A percentile compares a stretch with the other conserved stretches of the same genome.
phyloP scores from a whole-genome alignment of 2,888 invertebrate genomes.

The Dolomedes plantarius region DNA sequence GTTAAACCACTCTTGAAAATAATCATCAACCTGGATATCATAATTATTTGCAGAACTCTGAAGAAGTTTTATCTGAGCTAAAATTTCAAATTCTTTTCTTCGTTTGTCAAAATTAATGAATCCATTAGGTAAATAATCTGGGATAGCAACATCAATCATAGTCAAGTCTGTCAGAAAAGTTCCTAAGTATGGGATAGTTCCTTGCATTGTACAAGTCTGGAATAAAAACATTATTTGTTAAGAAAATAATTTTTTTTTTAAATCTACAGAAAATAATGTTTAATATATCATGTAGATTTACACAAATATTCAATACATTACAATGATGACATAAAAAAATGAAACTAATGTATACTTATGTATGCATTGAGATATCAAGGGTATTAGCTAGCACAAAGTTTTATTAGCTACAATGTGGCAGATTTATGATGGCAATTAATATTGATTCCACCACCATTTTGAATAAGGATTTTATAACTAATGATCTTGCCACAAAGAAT shows the following conservation, averaged over 20 bases:
- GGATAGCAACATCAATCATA: conserved; percentile 90
- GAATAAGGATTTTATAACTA: too few species aligned
- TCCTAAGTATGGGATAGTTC: conserved; percentile 97
- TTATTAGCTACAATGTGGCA: too few species aligned
- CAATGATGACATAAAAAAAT: too few species aligned
- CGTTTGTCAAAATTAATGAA: conserved; percentile 99
- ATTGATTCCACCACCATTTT: too few species aligned
- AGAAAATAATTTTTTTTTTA: not conserved
- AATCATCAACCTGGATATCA: conserved; percentile 87
- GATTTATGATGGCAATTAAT: too few species aligned
- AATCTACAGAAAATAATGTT: not conserved
- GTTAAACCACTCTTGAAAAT: conserved; percentile 97
- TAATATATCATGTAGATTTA: not conserved
- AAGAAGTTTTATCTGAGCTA: conserved; percentile 95
- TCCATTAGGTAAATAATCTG: conserved; percentile 77
- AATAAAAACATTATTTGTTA: too few species aligned
- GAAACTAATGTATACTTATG: not conserved
- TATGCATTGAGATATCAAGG: too few species aligned
- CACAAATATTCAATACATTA: too few species aligned
- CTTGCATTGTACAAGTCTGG: conserved; percentile 76
- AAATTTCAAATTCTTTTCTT: conserved; percentile 97
- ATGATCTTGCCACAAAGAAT: too few species aligned
- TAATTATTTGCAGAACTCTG: conserved; percentile 98
- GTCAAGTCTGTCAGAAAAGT: conserved; percentile 98
- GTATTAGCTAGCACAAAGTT: too few species aligned